These are phyloP conservation scores for Zaprionus capensis DNA, from an alignment of 1,140 invertebrate species.

Conservation along the genomic window DNA sequence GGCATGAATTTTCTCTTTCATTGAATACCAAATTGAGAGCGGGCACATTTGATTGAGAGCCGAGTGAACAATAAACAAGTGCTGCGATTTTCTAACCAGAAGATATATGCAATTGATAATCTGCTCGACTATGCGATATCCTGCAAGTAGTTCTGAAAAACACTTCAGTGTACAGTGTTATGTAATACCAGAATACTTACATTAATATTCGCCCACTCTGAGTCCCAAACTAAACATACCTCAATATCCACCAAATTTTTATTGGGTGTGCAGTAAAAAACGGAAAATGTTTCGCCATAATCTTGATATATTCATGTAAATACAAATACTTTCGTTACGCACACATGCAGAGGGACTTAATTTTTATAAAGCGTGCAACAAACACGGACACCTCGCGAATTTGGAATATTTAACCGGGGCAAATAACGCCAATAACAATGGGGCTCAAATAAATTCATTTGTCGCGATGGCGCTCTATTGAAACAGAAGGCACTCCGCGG, in stretches of 20 bases:
- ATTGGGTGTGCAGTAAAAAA: neutral
- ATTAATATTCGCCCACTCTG: neutral
- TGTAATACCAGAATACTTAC: too few relatives aligned
- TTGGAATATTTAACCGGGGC: constrained; percentile 45
- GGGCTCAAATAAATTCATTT: constrained; percentile 55
- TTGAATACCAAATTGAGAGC: too few relatives aligned
- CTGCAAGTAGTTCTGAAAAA: too few relatives aligned
- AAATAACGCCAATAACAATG: constrained; percentile 58
- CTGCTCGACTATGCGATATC: too few relatives aligned
- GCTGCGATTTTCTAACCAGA: too few relatives aligned
- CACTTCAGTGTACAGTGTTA: too few relatives aligned
- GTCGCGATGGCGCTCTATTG: constrained; percentile 52
- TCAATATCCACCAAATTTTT: neutral
- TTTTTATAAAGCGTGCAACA: constrained; percentile 1
- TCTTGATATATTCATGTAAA: constrained; percentile 3
- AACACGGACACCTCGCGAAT: constrained; percentile 33
- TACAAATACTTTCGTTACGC: neutral
- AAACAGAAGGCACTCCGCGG: constrained; percentile 45
- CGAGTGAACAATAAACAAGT: too few relatives aligned
- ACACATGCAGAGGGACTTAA: constrained; percentile 1
- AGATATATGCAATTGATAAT: too few relatives aligned
- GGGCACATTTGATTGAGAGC: too few relatives aligned
- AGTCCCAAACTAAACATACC: neutral
- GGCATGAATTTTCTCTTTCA: too few relatives aligned
- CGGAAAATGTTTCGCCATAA: neutral